These are phyloP conservation scores for Sceliomorpha sp. DNA, from an alignment of 2,888 invertebrate genomes.

Conservation along the genomic window DNA sequence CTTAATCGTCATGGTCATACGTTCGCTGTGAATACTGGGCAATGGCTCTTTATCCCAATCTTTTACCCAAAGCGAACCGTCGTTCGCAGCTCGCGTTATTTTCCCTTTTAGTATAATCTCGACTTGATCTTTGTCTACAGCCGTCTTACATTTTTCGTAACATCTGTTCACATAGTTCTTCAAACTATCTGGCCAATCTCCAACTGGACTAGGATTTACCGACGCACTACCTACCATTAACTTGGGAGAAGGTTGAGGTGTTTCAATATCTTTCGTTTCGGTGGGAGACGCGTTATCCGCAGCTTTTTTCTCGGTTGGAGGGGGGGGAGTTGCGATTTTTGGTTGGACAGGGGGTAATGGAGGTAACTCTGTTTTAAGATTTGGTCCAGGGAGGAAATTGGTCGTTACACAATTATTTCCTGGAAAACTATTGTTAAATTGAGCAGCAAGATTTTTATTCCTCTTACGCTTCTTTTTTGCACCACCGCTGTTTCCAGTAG, in stretches of 20 bases:
- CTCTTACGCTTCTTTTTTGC: conserved; percentile 90
- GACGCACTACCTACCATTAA: conserved; percentile 67
- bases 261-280: conserved; percentile 49
- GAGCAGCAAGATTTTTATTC: conserved; percentile 82
- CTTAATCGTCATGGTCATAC: conserved; percentile 85
- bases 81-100: conserved; percentile 93
- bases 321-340: conserved; percentile 81
- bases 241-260: conserved; percentile 60
- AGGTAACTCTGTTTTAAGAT: conserved; percentile 77
- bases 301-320: conserved; percentile 81
- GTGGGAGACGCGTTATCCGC: conserved; percentile 68
- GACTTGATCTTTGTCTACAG: conserved; percentile 95
- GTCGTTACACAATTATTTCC: conserved; percentile 61
- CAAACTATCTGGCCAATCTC: conserved; percentile 89
- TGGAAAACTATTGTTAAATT: conserved; percentile 80
- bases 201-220: conserved; percentile 80
- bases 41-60: conserved; percentile 98
- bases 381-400: conserved; percentile 62
- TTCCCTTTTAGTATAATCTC: conserved; percentile 96
- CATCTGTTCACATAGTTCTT: conserved; percentile 95
- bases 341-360: conserved; percentile 82
- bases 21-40: conserved; percentile 92
- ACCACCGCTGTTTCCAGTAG: conserved; percentile 81
- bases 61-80: conserved; percentile 92
- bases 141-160: conserved; percentile 93